Base-by-base conservation (phyloP, 2,888 invertebrate species). In the Drosophila fulvimacula region DNA sequence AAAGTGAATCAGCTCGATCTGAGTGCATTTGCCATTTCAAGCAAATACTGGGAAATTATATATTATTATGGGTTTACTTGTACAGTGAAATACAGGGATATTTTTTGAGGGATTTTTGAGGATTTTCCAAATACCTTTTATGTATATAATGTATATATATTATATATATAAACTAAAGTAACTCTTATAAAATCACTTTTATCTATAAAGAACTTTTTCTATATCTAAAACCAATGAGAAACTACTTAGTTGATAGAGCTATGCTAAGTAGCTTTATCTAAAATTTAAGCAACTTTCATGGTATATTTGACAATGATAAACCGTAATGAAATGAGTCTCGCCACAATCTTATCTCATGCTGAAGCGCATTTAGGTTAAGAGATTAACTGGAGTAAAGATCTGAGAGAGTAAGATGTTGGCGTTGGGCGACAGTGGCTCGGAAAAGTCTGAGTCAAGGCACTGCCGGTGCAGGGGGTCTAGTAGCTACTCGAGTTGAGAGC, bases 401-500 rank as follows among this genome's bases (percentile, higher is more conserved):
- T 34, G 21, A 19, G 27, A 27, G 27, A 30, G 27, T 1, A 7
- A 30, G 49, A 34, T 34, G 5, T 49, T 9, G 1, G 19, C 13
- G 15, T 9, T 9, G 34, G 21, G 13, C 34, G 21, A 51, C 49
- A 51, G 49, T 51, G 49, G 34, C 21, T 11, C 24, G 15, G 6
- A 11, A 5, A 11, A 30, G 27, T 48, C 19, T n/a, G 0, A 10
- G 48, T 17, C 19, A 4, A 10, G 38, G 30, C 13, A 48, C 62
- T 30, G 27, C 49, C 49, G 49, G n/a, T 9, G 32, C 34, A 41
- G 63, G 46, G 19, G 49, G n/a, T 62, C 17, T 5, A n/a, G 30
- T 11, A 34, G 38, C 30, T 32, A 13, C 44, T 17, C 42, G 3
- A 21, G 53, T 1, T 71, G 79, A 79, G 71, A 58, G 68, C 62